These are phyloP conservation scores for Ammodytes dubius DNA, from an alignment of 2,113 vertebrate genomes.

Conservation along the genomic window DNA sequence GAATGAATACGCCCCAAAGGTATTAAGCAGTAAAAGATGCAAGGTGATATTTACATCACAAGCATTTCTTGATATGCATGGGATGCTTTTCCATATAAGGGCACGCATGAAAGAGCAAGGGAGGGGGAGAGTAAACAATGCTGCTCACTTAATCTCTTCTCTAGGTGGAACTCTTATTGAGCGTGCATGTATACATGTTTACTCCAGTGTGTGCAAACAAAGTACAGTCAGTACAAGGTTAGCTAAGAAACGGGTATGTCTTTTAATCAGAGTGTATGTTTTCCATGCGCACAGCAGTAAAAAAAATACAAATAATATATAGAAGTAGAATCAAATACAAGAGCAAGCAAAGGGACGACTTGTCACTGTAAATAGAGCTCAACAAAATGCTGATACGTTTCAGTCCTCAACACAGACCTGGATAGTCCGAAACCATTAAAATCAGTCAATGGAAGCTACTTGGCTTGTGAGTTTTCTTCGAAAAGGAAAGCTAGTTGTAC, in stretches of 20 bases:
- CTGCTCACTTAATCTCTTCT: slow-evolving; percentile 30
- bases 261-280: slow-evolving; percentile 1
- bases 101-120: slow-evolving; percentile 24
- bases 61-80: slow-evolving; percentile 66
- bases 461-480: not conserved
- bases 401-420: not conserved
- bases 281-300: slow-evolving; percentile 1
- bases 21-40: slow-evolving; percentile 60
- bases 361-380: not conserved
- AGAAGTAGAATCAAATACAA: too few species aligned
- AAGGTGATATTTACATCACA: slow-evolving; percentile 73
- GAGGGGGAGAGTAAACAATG: slow-evolving; percentile 33
- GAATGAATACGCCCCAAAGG: slow-evolving; percentile 71
- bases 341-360: not conserved
- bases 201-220: slow-evolving; percentile 8
- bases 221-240: not conserved
- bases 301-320: not conserved
- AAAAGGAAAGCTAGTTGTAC: not conserved
- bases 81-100: slow-evolving; percentile 14
- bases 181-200: slow-evolving; percentile 17
- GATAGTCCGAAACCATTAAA: not conserved
- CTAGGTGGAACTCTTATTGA: slow-evolving; percentile 7
- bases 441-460: not conserved
- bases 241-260: not conserved
- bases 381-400: slow-evolving; percentile 1